Base-by-base conservation (phyloP, 1,140 invertebrate species). In the Sipha flava region DNA sequence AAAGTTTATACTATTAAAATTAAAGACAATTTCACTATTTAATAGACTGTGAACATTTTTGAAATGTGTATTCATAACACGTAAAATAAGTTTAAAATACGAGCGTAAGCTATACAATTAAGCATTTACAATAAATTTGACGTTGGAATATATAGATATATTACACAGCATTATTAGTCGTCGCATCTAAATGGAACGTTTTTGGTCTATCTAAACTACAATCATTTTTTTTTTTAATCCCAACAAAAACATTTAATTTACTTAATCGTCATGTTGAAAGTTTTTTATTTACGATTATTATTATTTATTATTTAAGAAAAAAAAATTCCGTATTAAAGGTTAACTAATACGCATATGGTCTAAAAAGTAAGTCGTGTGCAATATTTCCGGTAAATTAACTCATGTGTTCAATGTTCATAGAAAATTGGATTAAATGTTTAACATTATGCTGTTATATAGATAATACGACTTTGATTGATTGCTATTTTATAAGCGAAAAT, bases 331-430 rank as follows among this genome's bases (percentile, higher is more conserved):
- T 9, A 68, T 68, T 29, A 26, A 40, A 4, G 37, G 5, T 40
- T 40, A 6, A 40, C 10, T 6, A 10, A 10, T 40, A 10, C 37
- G 37, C 29, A 40, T 43, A 66, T 23, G 21, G 64, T 70, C 40
- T 70, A 47, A 70, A 70, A 47, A 29, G 23, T 43, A 29, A 70
- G 40, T 29, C 64, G 66, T 45, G 40, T 70, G 66, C 66, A 70
- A 47, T 47, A 70, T 70, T 70, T 70, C 66, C 66, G 66, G 66
- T 70, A 70, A 70, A 70, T 70, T 70, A 70, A 29, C 66, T n/a
- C 7, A 18, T 6, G 62, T 12, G 34, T 10, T 40, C 37, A 40
- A 4, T 29, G 43, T 43, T 47, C 66, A 16, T 29, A 47, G 66
- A 47, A 43, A 66, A 70, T 70, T 29, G 66, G 66, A 70, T 70